phyloP scores from a whole-genome alignment of 2,888 invertebrate genomes.

The Pristionchus arcanus region DNA sequence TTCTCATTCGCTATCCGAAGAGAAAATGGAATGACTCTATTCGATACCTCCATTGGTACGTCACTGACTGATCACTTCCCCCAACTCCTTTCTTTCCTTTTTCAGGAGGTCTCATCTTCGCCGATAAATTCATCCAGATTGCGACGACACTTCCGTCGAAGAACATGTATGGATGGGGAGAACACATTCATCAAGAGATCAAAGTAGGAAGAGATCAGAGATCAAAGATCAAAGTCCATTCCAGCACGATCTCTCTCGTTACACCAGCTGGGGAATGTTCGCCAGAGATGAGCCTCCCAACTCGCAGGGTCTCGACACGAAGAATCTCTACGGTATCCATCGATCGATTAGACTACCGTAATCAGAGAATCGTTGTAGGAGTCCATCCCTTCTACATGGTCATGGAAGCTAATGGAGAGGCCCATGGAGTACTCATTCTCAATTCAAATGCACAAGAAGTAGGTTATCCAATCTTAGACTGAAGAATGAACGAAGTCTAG shows the following conservation, averaged over 20 bases:
- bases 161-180: conserved; percentile 78
- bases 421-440: conserved; percentile 76
- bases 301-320: conserved; percentile 63
- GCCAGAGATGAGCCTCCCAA: conserved; percentile 75
- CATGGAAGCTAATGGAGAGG: conserved; percentile 75
- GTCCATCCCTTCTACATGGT: conserved; percentile 77
- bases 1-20: conserved; percentile 71
- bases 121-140: conserved; percentile 76
- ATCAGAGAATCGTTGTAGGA: conserved; percentile 58
- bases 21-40: conserved; percentile 64
- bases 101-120: conserved; percentile 74
- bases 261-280: conserved; percentile 75
- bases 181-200: conserved; percentile 74
- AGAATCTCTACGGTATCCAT: conserved; percentile 73
- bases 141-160: conserved; percentile 74
- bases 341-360: conserved; percentile 25
- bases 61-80: neutral
- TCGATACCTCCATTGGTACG: conserved; percentile 75
- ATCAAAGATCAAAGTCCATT: neutral
- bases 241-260: conserved; percentile 74
- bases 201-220: conserved; percentile 61
- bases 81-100: neutral
- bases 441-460: conserved; percentile 75
- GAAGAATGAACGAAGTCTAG: conserved; percentile 34
- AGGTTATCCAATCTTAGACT: neutral